Conservation (phyloP, 2,888 invertebrate species). For the Cacoxenus indagator region DNA sequence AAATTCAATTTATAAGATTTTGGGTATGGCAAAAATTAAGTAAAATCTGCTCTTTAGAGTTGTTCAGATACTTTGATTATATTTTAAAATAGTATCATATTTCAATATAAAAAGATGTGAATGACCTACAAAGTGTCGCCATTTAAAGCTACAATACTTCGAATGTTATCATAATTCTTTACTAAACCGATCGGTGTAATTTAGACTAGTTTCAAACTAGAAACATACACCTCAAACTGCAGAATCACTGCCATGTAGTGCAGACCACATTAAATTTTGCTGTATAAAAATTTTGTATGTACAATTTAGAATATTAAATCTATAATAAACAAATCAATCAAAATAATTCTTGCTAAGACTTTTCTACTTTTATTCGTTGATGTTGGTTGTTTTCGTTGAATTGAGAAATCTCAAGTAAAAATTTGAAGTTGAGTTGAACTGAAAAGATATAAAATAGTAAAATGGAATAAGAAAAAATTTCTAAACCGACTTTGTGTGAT, state of each 20-base stretch:
- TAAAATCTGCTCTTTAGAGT: no score
- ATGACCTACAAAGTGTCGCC: no score
- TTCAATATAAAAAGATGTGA: no score
- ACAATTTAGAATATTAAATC: background rate
- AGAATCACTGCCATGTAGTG: background rate
- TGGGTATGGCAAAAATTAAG: no score
- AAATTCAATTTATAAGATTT: no score
- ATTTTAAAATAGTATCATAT: no score
- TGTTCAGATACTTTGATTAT: no score
- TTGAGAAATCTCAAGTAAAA: background rate
- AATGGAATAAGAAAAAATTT: constrained; percentile 17
- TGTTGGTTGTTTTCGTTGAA: constrained; percentile 7
- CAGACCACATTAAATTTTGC: background rate
- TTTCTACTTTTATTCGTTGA: constrained; percentile 1
- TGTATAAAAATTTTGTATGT: background rate
- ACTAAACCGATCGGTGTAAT: no score
- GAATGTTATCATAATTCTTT: no score
- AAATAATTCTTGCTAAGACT: background rate
- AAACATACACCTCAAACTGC: background rate
- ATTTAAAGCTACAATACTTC: no score
- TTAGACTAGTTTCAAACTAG: no score
- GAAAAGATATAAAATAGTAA: background rate
- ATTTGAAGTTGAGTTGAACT: constrained; percentile 16
- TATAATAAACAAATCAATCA: background rate
- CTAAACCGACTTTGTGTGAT: constrained; percentile 33